phyloP scores from a whole-genome alignment of 2,888 invertebrate species.

The Tinea trinotella region DNA sequence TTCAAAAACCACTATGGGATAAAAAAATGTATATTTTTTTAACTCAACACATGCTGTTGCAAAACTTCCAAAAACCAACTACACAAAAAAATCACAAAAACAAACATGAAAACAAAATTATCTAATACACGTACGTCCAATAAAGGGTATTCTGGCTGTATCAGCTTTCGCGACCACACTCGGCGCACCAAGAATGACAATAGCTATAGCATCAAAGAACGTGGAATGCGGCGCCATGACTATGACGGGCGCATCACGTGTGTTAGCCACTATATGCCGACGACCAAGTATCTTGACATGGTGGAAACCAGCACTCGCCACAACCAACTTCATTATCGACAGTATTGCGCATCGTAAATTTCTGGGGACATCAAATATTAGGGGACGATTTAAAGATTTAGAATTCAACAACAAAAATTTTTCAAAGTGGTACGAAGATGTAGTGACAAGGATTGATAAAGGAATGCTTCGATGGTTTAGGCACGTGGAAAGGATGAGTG shows the following conservation, averaged over 20 bases:
- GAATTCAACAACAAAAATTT: too few species aligned
- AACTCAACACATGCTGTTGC: not conserved
- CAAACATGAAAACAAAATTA: constrained; percentile 13
- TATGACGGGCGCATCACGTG: constrained; percentile 85
- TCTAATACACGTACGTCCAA: constrained; percentile 85
- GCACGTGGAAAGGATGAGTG: too few species aligned
- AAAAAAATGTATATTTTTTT: too few species aligned
- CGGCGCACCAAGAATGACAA: constrained; percentile 86
- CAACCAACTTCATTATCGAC: constrained; percentile 81
- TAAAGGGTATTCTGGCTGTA: constrained; percentile 84
- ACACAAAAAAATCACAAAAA: constrained; percentile 7
- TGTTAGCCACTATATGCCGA: constrained; percentile 51
- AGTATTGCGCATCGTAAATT: constrained; percentile 77
- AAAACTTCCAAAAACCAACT: not conserved
- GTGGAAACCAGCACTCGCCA: constrained; percentile 87
- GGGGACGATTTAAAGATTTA: too few species aligned
- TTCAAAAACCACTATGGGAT: too few species aligned
- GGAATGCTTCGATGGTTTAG: too few species aligned
- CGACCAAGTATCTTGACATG: constrained; percentile 82
- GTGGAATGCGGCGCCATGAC: constrained; percentile 93
- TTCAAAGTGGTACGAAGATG: too few species aligned
- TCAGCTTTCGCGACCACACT: constrained; percentile 93
- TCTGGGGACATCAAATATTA: too few species aligned
- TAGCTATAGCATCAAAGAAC: constrained; percentile 90
- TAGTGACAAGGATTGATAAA: too few species aligned